These are phyloP conservation scores for Conomelus anceps DNA, from an alignment of 2,888 invertebrate genomes.

Conservation along the genomic window DNA sequence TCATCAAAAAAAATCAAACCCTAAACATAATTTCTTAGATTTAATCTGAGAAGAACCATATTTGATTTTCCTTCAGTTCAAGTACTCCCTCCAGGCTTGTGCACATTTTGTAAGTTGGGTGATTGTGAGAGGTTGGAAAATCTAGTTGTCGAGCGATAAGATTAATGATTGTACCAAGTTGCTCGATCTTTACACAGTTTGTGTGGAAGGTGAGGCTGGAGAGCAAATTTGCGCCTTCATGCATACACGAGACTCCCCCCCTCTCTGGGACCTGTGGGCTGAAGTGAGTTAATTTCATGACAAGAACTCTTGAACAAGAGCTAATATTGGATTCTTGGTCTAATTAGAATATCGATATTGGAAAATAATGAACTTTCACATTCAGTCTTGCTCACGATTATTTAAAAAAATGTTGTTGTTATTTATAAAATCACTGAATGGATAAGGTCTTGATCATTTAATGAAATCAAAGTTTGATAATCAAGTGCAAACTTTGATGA, in stretches of 20 bases:
- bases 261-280: background rate
- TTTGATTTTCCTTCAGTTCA: background rate
- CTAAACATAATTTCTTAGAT: too few relatives aligned
- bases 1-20: too few relatives aligned
- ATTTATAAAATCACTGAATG: too few relatives aligned
- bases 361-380: background rate
- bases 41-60: too few relatives aligned
- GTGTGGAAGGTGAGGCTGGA: background rate
- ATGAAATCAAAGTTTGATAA: too few relatives aligned
- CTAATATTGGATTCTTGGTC: background rate
- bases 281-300: background rate
- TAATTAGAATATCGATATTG: background rate
- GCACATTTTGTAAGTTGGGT: background rate
- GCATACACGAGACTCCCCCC: background rate
- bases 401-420: background rate
- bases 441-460: too few relatives aligned
- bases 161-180: constrained; percentile 9
- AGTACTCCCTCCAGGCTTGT: background rate
- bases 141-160: background rate
- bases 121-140: background rate
- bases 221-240: constrained; percentile 2
- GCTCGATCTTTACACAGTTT: background rate
- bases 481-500: too few relatives aligned
- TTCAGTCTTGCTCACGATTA: background rate
- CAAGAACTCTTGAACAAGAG: background rate